Conservation (phyloP, 2,113 vertebrate genomes). For the Phoenicopterus ruber region DNA sequence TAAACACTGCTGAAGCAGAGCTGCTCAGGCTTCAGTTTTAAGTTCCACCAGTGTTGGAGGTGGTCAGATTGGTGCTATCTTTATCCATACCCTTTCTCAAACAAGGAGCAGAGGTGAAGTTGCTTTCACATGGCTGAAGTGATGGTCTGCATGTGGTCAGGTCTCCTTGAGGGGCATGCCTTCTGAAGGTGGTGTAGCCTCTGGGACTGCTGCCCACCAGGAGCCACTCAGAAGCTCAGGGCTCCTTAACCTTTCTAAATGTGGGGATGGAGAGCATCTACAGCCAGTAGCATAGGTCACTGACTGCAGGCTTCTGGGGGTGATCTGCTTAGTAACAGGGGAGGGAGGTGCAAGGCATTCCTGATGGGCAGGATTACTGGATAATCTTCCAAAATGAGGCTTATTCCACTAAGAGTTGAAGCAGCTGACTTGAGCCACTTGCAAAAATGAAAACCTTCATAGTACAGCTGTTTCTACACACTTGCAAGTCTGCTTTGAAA, state of each 20-base stretch:
- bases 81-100: not conserved
- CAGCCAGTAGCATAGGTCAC: not conserved
- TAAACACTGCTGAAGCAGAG: not conserved
- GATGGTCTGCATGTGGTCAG: not conserved
- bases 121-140: not conserved
- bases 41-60: not conserved
- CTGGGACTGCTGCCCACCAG: not conserved
- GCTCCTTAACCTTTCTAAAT: not conserved
- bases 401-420: not conserved
- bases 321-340: not conserved
- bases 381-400: constrained; percentile 28
- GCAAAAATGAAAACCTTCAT: not conserved
- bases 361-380: not conserved
- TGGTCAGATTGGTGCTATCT: not conserved
- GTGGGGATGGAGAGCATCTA: not conserved
- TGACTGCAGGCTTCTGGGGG: not conserved
- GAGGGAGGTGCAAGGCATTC: not conserved
- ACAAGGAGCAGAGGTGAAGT: not conserved
- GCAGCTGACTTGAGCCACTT: not conserved
- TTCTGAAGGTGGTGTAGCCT: not conserved
- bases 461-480: not conserved
- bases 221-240: not conserved
- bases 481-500: not conserved
- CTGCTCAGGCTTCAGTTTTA: not conserved
- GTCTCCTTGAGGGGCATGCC: not conserved